Percentiles rank a stretch among this genome's conserved stretches.
Evolutionary conservation across 2,113 vertebrate species (phyloP).

Genomic region (Patagioenas fasciata): DNA sequence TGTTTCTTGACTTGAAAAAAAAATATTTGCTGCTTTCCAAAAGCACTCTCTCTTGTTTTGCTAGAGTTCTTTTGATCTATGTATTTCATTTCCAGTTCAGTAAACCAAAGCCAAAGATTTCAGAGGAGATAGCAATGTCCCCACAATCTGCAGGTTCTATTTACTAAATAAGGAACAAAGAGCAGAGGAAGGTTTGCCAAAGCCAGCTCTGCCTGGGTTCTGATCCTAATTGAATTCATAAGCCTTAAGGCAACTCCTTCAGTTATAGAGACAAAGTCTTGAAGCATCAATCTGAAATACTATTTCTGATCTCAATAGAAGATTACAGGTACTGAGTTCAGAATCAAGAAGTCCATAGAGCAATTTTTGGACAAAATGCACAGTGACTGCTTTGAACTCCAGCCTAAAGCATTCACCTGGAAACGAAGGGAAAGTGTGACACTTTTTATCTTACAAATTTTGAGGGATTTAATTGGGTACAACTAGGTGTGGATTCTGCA

Average conservation of each 20-base stretch:
- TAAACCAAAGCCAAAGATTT: constrained; percentile 41
- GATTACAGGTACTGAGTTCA: neutral
- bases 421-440: neutral
- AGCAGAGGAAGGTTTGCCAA: neutral
- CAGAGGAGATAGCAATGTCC: neutral
- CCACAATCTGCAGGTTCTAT: neutral
- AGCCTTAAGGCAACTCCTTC: neutral
- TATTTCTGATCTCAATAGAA: neutral
- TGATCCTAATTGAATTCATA: neutral
- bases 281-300: neutral
- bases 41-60: neutral
- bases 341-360: neutral
- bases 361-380: neutral
- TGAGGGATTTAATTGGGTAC: neutral
- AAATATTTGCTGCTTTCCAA: neutral
- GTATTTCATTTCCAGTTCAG: neutral
- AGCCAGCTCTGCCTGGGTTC: neutral
- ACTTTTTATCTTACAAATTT: neutral
- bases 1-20: neutral
- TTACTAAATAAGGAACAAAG: constrained; percentile 56
- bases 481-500: neutral
- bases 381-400: neutral
- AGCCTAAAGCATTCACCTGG: neutral
- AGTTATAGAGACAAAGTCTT: neutral
- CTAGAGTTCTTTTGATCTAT: neutral